phyloP scores from a whole-genome alignment of 2,888 invertebrate species.

The Nephrocerus scutellatus region DNA sequence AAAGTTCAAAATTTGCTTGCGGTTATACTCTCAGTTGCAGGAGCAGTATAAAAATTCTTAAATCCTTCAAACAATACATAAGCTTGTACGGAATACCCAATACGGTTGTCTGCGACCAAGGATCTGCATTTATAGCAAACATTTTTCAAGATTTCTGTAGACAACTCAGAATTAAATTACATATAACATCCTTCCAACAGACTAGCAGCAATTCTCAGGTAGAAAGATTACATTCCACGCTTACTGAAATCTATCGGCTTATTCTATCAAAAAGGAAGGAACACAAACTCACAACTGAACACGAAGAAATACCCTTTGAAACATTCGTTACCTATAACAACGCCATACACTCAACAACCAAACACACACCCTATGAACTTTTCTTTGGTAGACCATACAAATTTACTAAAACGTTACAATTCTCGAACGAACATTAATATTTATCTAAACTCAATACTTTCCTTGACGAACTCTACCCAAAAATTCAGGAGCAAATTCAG shows the following conservation, averaged over 20 bases:
- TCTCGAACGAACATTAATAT: slow-evolving; percentile 1
- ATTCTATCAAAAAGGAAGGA: slow-evolving; percentile 7
- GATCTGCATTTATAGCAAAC: slow-evolving; percentile 15
- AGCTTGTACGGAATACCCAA: slow-evolving; percentile 1
- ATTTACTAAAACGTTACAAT: slow-evolving; percentile 8
- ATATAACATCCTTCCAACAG: slow-evolving; percentile 18
- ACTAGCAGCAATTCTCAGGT: slow-evolving; percentile 12
- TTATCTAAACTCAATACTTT: slow-evolving; percentile 10
- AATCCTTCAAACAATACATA: slow-evolving; percentile 1
- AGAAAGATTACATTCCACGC: slow-evolving; percentile 15
- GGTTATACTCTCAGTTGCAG: slow-evolving; percentile 4
- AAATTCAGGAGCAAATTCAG: slow-evolving; percentile 9
- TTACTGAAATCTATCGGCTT: slow-evolving; percentile 18
- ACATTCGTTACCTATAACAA: slow-evolving; percentile 11
- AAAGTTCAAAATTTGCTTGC: slow-evolving; percentile 4
- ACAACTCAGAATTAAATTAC: slow-evolving; percentile 13
- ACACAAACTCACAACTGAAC: slow-evolving; percentile 6
- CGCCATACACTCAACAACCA: slow-evolving; percentile 13
- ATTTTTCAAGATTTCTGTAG: slow-evolving; percentile 20
- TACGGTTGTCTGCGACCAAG: slow-evolving; percentile 5
- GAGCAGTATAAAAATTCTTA: slow-evolving; percentile 1
- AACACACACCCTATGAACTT: slow-evolving; percentile 11
- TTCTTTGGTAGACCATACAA: slow-evolving; percentile 5
- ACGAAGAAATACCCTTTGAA: slow-evolving; percentile 18
- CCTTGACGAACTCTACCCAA: slow-evolving; percentile 9